Evolutionary conservation across 2,797 vertebrate genomes (phyloP), one percentile per base, ranked within the genome.

Genomic region (Hypotaenidia okinawae): DNA sequence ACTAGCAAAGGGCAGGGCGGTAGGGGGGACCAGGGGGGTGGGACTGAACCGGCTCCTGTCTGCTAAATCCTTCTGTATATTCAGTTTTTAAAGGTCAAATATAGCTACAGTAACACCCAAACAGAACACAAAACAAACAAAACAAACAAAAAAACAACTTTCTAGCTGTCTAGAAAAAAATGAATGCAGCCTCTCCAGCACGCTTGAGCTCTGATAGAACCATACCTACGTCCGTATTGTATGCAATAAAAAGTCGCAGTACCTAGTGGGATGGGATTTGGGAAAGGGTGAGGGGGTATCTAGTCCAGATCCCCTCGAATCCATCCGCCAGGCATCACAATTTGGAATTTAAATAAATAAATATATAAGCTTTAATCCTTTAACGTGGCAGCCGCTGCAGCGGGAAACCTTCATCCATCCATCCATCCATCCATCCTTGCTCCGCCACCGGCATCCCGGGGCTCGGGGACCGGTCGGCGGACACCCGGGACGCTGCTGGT

Each of bases 191-290:
- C 24, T 79, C 25, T 79, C 25, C 33, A 63, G 35, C 52, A 7
- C 2, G 13, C 25, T 54, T 32, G 19, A 78, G 43, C 75, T 63
- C 43, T 4, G 30, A 16, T 58, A 52, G 59, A 89, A 55, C 1
- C 0, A 3, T 51, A 69, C 32, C 12, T 32, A 11, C 0, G 1
- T 4, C 35, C 8, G 2, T 6, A 25, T n/a, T 1, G 9, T 25
- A 51, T 91, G 75, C 22, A 33, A 21, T 49, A 17, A 59, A 35
- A 64, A 64, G 17, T 27, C 21, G 22, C 22, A 18, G 37, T 37
- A 17, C 8, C 8, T 4, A 28, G 3, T 1, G 13, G 23, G 49
- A 25, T 25, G 28, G 17, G 11, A 64, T 58, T 5, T 54, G 35
- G n/a, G 32, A 10, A 54, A 74, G 13, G 2, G 4, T 25, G 7